These are phyloP conservation scores for Aromia moschata DNA, from an alignment of 2,888 invertebrate species.

Conservation along the genomic window DNA sequence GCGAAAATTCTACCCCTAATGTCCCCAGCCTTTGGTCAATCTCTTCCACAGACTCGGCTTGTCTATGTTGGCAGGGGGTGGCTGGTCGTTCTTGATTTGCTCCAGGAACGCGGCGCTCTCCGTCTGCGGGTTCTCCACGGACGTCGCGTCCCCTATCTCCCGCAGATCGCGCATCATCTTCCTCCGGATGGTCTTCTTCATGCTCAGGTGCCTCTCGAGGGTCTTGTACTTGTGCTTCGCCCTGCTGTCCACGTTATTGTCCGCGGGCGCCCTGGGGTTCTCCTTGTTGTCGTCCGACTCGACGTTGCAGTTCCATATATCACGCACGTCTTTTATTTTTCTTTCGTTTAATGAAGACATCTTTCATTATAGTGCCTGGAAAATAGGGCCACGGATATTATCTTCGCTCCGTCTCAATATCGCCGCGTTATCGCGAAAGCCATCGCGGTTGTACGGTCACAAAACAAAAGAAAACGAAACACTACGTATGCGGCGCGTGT, in stretches of 20 bases:
- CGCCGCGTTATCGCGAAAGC: constrained; percentile 33
- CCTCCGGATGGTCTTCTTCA: constrained; percentile 87
- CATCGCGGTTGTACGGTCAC: constrained; percentile 27
- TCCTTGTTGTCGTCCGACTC: constrained; percentile 58
- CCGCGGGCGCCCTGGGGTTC: constrained; percentile 61
- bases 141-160: constrained; percentile 65
- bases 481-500: constrained; percentile 38
- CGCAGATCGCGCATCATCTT: constrained; percentile 86
- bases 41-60: constrained; percentile 63
- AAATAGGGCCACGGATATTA: no score
- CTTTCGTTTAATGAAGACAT: constrained; percentile 73
- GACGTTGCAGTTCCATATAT: constrained; percentile 61
- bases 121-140: constrained; percentile 49
- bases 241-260: constrained; percentile 67
- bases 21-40: constrained; percentile 62
- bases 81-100: constrained; percentile 62
- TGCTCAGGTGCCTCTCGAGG: constrained; percentile 81
- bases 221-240: constrained; percentile 79
- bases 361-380: constrained; percentile 55
- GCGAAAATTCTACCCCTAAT: constrained; percentile 40
- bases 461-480: constrained; percentile 39
- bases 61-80: constrained; percentile 61
- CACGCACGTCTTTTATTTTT: constrained; percentile 79
- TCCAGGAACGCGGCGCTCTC: constrained; percentile 60
- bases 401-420: no score